Base-by-base conservation (phyloP, 2,113 vertebrate species). In the Enhydra lutris region DNA sequence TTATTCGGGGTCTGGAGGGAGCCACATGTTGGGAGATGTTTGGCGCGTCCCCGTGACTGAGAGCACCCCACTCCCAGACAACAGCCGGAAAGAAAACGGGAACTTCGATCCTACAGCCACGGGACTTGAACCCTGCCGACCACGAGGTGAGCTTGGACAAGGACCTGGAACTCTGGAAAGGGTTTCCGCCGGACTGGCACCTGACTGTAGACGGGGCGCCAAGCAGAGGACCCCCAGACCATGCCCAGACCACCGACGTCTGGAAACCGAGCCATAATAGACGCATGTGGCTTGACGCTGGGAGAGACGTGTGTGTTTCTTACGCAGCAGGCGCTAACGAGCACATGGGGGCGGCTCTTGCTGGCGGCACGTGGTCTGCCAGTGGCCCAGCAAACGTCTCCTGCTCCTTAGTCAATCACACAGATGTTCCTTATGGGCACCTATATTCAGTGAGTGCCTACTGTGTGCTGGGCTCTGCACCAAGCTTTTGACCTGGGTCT, bases 41-140 rank as follows among this genome's bases (percentile, higher is more conserved):
- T 3, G 29, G 9, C 1, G 0, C 1, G 0, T 6, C 65, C 39
- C 5, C 1, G 29, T n/a, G 57, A 18, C 45, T 11, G 34, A 31
- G 21, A 29, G 61, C 1, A 3, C 36, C 63, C 26, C 4, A 31
- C 47, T 34, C 36, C 67, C 4, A 2, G 4, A 1, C 20, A 74
- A 57, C 31, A 79, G 11, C 12, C 7, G 3, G 55, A 8, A 21
- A 24, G 45, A 1, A 80, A 52, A 80, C 9, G 1, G 13, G 45
- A 17, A 23, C 50, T 23, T 83, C 34, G 36, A 13, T 69, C 74
- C 29, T 45, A 2, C 12, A 11, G 1, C 39, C 24, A 11, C 6
- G 39, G 59, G 65, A 76, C n/a, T 1, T 4, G 2, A n/a, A 59
- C 69, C 55, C 26, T 36, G 10, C 11, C 45, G 4, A 14, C 20